Base-by-base conservation (phyloP, 2,888 invertebrate species). In the Meteorus cinctellus region DNA sequence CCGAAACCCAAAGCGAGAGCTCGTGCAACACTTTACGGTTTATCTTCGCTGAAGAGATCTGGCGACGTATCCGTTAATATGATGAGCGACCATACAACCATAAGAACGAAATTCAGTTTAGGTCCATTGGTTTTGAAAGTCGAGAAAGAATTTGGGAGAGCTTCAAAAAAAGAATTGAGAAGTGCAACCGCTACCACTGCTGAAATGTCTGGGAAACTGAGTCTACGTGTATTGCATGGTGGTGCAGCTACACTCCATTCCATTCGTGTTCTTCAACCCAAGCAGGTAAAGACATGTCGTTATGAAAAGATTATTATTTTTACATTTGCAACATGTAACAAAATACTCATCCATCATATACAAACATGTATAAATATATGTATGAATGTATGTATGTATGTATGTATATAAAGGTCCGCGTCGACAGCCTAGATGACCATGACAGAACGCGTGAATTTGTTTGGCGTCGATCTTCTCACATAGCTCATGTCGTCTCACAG, bases 101-200 rank as follows among this genome's bases (percentile, higher is more conserved):
- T 96, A 60, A 95, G 94, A 86, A 95, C 95, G 73, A 95, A 94
- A 88, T 96, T 96, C 87, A 92, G 94, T 29, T 90, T 96, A 76
- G 96, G 96, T 69, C 96, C 96, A 0, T 90, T 96, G 63, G 93
- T 94, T 31, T 90, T 96, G 78, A 93, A 95, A 89, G 96, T 95
- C 0, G 95, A 95, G 87, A 94, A 95, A 89, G 94, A 95, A 92
- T 94, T 96, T 83, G 95, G 95, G 62, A 93, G 94, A 78, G 95
- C 95, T 59, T 94, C 94, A 51, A 95, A 95, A 84, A 94, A 95
- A 84, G 95, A 95, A 90, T 90, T 96, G 77, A 94, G 96, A 88
- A 96, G 95, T 82, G 96, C 96, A 1, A 96, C 96, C 0, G 96
- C 96, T 0, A 96, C 96, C 3, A 96, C 96, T 0, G 95, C 95